phyloP scores from a whole-genome alignment of 2,888 invertebrate genomes.

The Chrysolina haemoptera region DNA sequence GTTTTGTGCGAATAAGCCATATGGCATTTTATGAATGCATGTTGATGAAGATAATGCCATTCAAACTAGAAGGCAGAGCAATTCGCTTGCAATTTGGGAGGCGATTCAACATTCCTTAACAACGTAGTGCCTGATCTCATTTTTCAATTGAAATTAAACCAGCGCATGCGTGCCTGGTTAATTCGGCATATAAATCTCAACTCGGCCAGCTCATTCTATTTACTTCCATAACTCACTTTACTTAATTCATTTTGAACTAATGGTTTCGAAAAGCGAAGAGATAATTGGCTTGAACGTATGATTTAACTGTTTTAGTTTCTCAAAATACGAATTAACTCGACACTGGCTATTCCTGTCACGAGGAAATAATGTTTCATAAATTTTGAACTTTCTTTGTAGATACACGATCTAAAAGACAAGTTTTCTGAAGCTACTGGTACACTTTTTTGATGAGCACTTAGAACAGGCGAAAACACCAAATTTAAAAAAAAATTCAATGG shows the following conservation, averaged over 20 bases:
- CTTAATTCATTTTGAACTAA: neutral
- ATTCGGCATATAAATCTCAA: slow-evolving; percentile 14
- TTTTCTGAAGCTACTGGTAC: too few relatives aligned
- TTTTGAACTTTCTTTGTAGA: too few relatives aligned
- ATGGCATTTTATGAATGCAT: neutral
- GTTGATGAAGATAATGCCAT: neutral
- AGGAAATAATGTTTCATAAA: neutral
- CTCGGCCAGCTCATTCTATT: neutral
- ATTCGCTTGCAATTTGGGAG: neutral
- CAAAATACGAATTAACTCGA: neutral
- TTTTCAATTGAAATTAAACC: neutral
- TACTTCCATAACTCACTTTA: neutral
- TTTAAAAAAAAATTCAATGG: too few relatives aligned
- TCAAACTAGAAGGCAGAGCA: neutral
- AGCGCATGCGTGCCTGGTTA: neutral
- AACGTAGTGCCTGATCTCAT: neutral
- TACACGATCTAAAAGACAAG: too few relatives aligned
- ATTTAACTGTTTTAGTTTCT: neutral
- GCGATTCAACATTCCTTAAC: neutral
- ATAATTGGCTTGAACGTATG: slow-evolving; percentile 7
- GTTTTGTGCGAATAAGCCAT: neutral
- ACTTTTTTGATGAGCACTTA: too few relatives aligned
- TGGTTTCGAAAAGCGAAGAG: neutral
- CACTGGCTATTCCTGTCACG: neutral
- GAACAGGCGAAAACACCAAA: too few relatives aligned